Base-by-base conservation (phyloP, 2,113 vertebrate species). In the Sakesphorus luctuosus region DNA sequence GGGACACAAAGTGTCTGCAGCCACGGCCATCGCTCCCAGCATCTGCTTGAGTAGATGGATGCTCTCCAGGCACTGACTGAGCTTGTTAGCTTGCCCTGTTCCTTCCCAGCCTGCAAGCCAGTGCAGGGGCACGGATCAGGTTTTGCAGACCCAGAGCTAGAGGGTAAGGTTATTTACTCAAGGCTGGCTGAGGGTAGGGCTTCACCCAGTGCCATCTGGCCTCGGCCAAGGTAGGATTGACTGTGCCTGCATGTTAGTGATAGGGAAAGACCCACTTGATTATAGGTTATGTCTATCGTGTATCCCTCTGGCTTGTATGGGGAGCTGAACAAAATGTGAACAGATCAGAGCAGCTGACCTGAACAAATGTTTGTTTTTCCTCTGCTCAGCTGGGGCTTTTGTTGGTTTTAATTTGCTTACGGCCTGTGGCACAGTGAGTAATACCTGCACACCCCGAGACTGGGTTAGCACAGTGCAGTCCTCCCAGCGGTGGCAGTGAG, bases 11-110 rank as follows among this genome's bases (percentile, higher is more conserved):
- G 92, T 73, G 93, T 93, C 91, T 25, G 25, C 59, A 95, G 80
- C 88, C 91, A 84, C 7, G 61, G 89, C 92, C 49, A 47, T 93
- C 17, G 6, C 84, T 97, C 83, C 87, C 89, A 90, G 86, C 89
- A 83, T 92, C 88, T 82, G 46, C 59, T 94, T 89, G 77, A 72
- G 84, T 96, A 92, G 94, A 68, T 1, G 26, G 47, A 43, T 84
- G 89, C 58, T 90, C 87, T 86, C 38, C 82, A 90, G 74, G 90
- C 65, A 23, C 29, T 58, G 87, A 84, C 75, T 20, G 90, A 89
- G 71, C 79, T 71, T 84, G 47, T 91, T 56, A 40, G 31, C 52
- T 59, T 2, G 0, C 33, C 11, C 65, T 23, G 38, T 3, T 1
- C 18, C 50, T 46, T 72, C 44, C 52, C 38, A 83, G 69, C 47